Base-by-base conservation (phyloP, 2,113 vertebrate species). In the Athene noctua region DNA sequence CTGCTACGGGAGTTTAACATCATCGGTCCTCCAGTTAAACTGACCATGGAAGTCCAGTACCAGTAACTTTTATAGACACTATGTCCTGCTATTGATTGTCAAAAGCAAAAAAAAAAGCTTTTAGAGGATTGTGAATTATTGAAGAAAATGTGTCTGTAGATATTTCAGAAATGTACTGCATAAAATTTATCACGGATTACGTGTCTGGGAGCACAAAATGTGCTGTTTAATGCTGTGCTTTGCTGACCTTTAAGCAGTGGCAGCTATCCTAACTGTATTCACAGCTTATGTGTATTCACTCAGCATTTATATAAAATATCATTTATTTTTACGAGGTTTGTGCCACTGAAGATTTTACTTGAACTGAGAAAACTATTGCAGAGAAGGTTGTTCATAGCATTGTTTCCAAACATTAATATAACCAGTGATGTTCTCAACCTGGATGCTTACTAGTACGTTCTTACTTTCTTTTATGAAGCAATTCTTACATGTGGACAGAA, bases 161-260 rank as follows among this genome's bases (percentile, higher is more conserved):
- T 96, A 96, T 96, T 97, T 95, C 89, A 95, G 62, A 81, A 95
- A 91, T 63, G 62, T 71, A 96, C 79, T 54, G 83, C 92, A 92
- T 88, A 92, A 92, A 96, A 97, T 93, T 88, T 92, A 94, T 85
- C 94, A 94, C 9, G 67, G 95, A 92, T 97, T 95, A 97, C 80
- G 75, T 96, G 94, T 96, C 92, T 89, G 70, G 90, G 92, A 97
- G 86, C 78, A 94, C 92, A 96, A 92, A 94, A 91, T 78, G 86
- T 92, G 81, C 80, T 58, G 5, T 93, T 96, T 93, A 97, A 97
- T 94, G 94, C 93, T 87, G 92, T 95, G 95, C 93, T 92, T 88
- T 93, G 83, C 94, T 98, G 98, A 98, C 97, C 98, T 98, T 98
- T 98, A 93, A 95, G 96, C 81, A 97, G 92, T 88, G 94, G 92